Percentiles rank a stretch among this genome's conserved stretches.
Evolutionary conservation across 2,797 vertebrate species (phyloP).

Genomic region (Adrianichthys oophorus): DNA sequence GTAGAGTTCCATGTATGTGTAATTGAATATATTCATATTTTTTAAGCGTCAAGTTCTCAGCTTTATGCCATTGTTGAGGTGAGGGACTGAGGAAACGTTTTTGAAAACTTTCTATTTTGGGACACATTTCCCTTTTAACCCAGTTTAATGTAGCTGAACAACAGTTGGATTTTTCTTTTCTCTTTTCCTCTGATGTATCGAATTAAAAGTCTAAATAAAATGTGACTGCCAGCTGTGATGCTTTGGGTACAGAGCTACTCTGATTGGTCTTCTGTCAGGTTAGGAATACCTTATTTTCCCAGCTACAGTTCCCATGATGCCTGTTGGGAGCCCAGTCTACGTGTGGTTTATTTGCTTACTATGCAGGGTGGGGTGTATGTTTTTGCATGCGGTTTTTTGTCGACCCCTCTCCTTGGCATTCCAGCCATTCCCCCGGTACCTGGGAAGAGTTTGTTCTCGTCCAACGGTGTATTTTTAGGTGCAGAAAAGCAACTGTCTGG

Average conservation of each 20-base stretch:
- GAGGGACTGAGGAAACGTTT: neutral
- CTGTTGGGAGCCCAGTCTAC: neutral
- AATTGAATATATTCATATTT: no score
- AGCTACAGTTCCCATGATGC: neutral
- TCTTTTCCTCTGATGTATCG: neutral
- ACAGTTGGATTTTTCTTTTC: neutral
- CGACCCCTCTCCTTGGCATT: conserved; percentile 50
- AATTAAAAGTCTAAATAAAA: neutral
- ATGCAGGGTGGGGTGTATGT: neutral
- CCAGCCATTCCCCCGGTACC: conserved; percentile 69
- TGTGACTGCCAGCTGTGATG: neutral
- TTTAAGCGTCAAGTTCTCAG: neutral
- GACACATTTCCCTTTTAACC: neutral
- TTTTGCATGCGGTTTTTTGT: conserved; percentile 4
- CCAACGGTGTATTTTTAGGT: conserved; percentile 61
- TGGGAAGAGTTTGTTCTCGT: conserved; percentile 63
- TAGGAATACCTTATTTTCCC: conserved; percentile 5
- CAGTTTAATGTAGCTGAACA: neutral
- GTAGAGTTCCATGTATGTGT: no score
- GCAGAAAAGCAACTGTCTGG: conserved; percentile 54
- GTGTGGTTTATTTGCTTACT: conserved; percentile 9
- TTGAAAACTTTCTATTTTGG: neutral
- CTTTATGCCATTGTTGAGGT: neutral
- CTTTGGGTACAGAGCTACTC: neutral
- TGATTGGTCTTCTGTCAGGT: conserved; percentile 9